Percentiles rank a stretch among this genome's conserved stretches.
These are phyloP conservation scores for Diaperis boleti DNA, from an alignment of 2,888 invertebrate species.

Conservation along the genomic window DNA sequence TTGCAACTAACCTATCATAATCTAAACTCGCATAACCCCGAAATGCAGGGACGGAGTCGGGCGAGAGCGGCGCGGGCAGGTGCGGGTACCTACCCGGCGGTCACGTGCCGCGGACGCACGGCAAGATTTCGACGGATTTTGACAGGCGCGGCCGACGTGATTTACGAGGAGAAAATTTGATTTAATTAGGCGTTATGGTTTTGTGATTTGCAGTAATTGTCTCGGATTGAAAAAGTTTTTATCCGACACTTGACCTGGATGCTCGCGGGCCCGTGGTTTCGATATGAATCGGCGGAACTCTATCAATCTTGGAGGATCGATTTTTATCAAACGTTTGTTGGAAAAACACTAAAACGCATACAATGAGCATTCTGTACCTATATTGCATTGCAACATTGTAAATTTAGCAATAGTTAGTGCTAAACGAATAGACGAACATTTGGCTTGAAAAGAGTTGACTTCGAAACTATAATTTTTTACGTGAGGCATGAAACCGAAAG, in stretches of 20 bases:
- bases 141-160: background rate
- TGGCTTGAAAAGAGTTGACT: too few relatives aligned
- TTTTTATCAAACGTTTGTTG: background rate
- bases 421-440: too few relatives aligned
- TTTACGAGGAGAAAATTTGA: background rate
- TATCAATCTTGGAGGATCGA: background rate
- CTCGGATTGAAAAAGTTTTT: slow-evolving; percentile 7
- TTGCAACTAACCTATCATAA: slow-evolving; percentile 66
- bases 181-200: slow-evolving; percentile 22
- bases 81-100: background rate
- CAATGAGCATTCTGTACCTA: too few relatives aligned
- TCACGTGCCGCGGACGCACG: background rate
- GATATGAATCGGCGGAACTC: background rate
- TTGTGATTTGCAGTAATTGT: slow-evolving; percentile 16
- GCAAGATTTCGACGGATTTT: background rate
- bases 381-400: too few relatives aligned
- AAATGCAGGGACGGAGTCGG: slow-evolving; percentile 36
- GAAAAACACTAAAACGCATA: too few relatives aligned
- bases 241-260: slow-evolving; percentile 18
- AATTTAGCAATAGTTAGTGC: too few relatives aligned
- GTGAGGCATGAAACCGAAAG: too few relatives aligned
- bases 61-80: background rate
- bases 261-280: background rate
- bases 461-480: too few relatives aligned
- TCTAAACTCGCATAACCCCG: slow-evolving; percentile 61